A percentile compares a stretch with the other conserved stretches of the same genome.
phyloP scores from a whole-genome alignment of 2,797 vertebrate species.

The Spondyliosoma cantharus region DNA sequence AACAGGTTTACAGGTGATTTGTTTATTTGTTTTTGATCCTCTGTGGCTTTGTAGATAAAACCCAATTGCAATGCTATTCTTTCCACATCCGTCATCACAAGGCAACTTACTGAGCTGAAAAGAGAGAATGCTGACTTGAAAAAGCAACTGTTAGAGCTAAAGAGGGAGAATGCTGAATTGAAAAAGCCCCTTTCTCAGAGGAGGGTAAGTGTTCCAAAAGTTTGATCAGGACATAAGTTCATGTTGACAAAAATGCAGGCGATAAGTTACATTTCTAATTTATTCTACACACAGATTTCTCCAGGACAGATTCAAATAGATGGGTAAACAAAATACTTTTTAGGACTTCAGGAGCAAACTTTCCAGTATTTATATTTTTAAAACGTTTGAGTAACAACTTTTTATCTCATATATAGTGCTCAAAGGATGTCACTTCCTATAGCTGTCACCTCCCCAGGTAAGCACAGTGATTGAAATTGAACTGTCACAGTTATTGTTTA shows the following conservation, averaged over 20 bases:
- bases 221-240: not conserved
- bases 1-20: slow-evolving; percentile 80
- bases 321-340: slow-evolving; percentile 68
- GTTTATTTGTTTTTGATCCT: not conserved
- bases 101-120: slow-evolving; percentile 85
- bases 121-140: slow-evolving; percentile 87
- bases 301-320: slow-evolving; percentile 74
- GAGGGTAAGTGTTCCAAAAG: slow-evolving; percentile 79
- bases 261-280: not conserved
- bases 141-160: slow-evolving; percentile 83
- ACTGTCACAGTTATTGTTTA: not conserved
- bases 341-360: not conserved
- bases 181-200: slow-evolving; percentile 88
- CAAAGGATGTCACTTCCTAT: slow-evolving; percentile 88
- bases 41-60: slow-evolving; percentile 24
- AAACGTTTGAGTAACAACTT: not conserved
- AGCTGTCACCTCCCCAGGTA: slow-evolving; percentile 90
- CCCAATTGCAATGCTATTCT: not conserved
- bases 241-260: not conserved
- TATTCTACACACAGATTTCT: slow-evolving; percentile 69
- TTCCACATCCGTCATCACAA: slow-evolving; percentile 66
- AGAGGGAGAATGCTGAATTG: slow-evolving; percentile 86
- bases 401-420: slow-evolving; percentile 66
- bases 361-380: not conserved
- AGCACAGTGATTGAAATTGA: slow-evolving; percentile 16